Percentiles rank a stretch among this genome's conserved stretches.
These are phyloP conservation scores for Papilio aristodemus DNA, from an alignment of 1,140 invertebrate genomes.

Conservation along the genomic window DNA sequence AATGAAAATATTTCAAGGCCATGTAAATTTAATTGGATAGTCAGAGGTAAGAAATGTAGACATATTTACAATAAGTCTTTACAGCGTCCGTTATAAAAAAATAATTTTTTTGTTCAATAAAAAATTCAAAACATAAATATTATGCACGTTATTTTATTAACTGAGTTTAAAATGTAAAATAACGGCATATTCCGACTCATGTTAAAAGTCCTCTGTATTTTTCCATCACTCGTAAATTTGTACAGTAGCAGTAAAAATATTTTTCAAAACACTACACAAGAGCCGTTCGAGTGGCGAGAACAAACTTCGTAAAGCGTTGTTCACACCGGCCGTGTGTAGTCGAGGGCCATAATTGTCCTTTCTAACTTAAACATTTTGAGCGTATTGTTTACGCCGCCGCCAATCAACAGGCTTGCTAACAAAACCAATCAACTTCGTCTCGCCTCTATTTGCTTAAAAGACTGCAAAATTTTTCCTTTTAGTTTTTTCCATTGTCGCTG, in stretches of 20 bases:
- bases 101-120: background rate
- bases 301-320: conserved; percentile 53
- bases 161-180: background rate
- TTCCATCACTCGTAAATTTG: conserved; percentile 16
- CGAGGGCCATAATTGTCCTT: conserved; percentile 72
- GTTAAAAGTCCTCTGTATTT: conserved; percentile 19
- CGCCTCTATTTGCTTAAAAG: conserved; percentile 80
- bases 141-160: background rate
- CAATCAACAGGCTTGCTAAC: conserved; percentile 80
- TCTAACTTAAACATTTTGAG: conserved; percentile 72
- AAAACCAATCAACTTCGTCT: conserved; percentile 81
- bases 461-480: conserved; percentile 73
- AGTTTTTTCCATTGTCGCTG: conserved; percentile 75
- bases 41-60: background rate
- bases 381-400: conserved; percentile 76
- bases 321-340: conserved; percentile 55
- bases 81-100: too few species aligned
- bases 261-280: conserved; percentile 60
- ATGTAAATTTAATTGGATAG: background rate
- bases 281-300: conserved; percentile 53
- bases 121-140: background rate
- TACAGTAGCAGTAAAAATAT: conserved; percentile 44
- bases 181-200: background rate
- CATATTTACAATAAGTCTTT: too few species aligned
- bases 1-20: background rate